Evolutionary conservation across 2,113 vertebrate species (phyloP).

Genomic region (Upupa epops): DNA sequence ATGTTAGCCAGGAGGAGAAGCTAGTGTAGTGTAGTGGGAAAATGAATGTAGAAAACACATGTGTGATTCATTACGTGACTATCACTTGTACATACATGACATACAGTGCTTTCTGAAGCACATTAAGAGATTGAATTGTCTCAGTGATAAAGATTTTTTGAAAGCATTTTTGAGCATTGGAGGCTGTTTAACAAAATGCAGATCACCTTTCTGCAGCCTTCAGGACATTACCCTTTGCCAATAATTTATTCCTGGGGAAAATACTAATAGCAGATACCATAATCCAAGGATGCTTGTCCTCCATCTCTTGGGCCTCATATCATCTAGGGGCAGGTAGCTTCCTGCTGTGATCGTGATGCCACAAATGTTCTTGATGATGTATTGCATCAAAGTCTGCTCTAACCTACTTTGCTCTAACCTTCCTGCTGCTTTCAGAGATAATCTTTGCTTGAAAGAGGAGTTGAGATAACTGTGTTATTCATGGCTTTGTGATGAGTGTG

Average conservation of each 20-base stretch:
- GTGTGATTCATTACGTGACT: not conserved
- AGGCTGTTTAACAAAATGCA: not conserved
- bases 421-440: not conserved
- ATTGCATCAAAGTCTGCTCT: conserved; percentile 8
- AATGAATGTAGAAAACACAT: not conserved
- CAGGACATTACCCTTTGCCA: not conserved
- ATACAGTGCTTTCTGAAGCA: not conserved
- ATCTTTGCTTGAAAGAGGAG: not conserved
- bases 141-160: not conserved
- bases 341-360: not conserved
- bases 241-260: not conserved
- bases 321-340: not conserved
- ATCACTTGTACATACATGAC: not conserved
- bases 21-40: conserved; percentile 16
- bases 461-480: not conserved
- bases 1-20: not conserved
- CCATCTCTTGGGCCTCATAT: not conserved
- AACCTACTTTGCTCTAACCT: not conserved
- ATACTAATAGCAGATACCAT: not conserved
- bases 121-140: not conserved
- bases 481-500: conserved; percentile 8
- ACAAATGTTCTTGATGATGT: not conserved
- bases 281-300: not conserved
- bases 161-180: not conserved
- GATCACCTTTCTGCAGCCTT: not conserved